A percentile compares a stretch with the other conserved stretches of the same genome.
Evolutionary conservation across 1,140 invertebrate genomes (phyloP).

Genomic region (Phthorimaea operculella): DNA sequence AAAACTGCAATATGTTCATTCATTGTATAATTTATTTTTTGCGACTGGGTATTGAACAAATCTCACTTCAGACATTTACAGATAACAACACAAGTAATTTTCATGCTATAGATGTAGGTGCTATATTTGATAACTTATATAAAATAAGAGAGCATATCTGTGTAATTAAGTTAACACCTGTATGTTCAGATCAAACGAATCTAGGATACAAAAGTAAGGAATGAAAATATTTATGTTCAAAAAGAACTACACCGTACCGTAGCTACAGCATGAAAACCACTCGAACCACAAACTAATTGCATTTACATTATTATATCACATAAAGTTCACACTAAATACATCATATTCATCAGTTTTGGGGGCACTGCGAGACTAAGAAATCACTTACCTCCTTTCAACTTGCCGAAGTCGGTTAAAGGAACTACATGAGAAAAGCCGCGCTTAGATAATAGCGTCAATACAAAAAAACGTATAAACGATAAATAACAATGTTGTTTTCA

Average conservation of each 20-base stretch:
- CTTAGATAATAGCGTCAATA: slow-evolving; percentile 19
- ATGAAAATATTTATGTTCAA: not conserved
- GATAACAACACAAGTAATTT: not conserved
- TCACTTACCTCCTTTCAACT: not conserved
- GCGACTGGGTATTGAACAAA: slow-evolving; percentile 50
- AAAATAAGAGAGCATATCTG: too few species aligned
- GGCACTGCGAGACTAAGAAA: slow-evolving; percentile 25
- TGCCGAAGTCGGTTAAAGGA: not conserved
- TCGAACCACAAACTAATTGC: slow-evolving; percentile 26
- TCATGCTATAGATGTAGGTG: slow-evolving; percentile 13
- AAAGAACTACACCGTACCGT: slow-evolving; percentile 13
- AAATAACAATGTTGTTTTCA: slow-evolving; percentile 11
- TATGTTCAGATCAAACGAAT: too few species aligned
- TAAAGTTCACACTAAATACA: slow-evolving; percentile 35
- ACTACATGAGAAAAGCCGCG: slow-evolving; percentile 19
- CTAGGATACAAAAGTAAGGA: too few species aligned
- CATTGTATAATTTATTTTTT: slow-evolving; percentile 51
- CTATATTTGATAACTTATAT: too few species aligned
- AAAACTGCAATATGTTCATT: slow-evolving; percentile 26
- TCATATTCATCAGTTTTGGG: slow-evolving; percentile 25
- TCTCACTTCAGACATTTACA: slow-evolving; percentile 32
- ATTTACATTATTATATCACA: slow-evolving; percentile 35
- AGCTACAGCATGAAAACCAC: slow-evolving; percentile 26
- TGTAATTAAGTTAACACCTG: not conserved
- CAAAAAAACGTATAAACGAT: slow-evolving; percentile 16